These are phyloP conservation scores for Dasypolia templi DNA, from an alignment of 2,888 invertebrate genomes.

Conservation along the genomic window DNA sequence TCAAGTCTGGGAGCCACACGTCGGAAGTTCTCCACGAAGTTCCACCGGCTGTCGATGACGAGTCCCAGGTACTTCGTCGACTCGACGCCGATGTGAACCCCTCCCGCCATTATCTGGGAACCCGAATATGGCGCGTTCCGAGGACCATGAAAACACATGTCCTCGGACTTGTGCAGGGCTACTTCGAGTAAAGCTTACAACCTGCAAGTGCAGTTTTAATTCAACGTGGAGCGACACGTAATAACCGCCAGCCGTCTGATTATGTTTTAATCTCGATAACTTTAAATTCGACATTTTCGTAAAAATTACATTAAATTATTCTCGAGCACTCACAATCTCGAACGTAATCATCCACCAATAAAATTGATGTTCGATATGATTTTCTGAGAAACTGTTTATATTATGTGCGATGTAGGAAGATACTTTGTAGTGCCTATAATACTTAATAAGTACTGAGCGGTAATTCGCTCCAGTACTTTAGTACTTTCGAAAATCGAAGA, in stretches of 20 bases:
- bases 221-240: conserved; percentile 58
- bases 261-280: conserved; percentile 79
- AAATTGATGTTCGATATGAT: conserved; percentile 77
- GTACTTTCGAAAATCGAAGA: conserved; percentile 62
- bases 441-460: conserved; percentile 55
- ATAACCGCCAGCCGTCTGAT: conserved; percentile 67
- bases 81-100: no score
- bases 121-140: no score
- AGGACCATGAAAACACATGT: no score
- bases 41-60: no score
- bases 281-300: conserved; percentile 76
- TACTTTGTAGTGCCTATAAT: conserved; percentile 57
- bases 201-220: conserved; percentile 10
- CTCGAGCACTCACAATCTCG: conserved; percentile 70
- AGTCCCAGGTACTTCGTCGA: no score
- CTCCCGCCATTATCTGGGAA: no score
- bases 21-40: no score
- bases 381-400: conserved; percentile 75
- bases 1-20: no score
- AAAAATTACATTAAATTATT: conserved; percentile 80
- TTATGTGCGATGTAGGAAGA: conserved; percentile 68
- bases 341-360: conserved; percentile 75
- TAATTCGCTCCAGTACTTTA: conserved; percentile 54
- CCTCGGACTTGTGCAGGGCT: no score
- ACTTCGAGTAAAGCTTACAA: conserved; percentile 8